These are phyloP conservation scores for Mionectes olivaceus DNA, from an alignment of 2,797 vertebrate species.

Conservation along the genomic window DNA sequence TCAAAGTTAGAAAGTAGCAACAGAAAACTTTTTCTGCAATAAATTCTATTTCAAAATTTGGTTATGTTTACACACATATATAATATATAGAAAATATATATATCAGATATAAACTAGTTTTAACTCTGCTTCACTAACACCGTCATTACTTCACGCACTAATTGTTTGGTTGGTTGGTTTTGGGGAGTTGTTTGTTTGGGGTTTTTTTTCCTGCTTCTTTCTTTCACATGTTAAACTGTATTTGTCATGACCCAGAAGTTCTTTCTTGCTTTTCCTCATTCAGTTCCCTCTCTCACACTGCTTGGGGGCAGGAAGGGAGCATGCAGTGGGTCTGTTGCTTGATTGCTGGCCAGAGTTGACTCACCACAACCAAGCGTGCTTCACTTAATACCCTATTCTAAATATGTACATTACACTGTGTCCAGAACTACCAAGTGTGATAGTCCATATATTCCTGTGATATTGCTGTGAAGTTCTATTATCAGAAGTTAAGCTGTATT, in stretches of 20 bases:
- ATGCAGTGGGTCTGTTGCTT: neutral
- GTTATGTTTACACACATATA: neutral
- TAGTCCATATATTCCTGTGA: neutral
- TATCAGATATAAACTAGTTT: neutral
- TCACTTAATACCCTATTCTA: neutral
- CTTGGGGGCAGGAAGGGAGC: neutral
- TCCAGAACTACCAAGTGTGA: neutral
- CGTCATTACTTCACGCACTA: neutral
- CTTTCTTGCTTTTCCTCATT: neutral
- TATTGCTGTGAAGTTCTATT: neutral
- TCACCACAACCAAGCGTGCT: neutral
- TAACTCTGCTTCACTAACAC: neutral
- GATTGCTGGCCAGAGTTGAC: neutral
- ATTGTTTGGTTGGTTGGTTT: neutral
- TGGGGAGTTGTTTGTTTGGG: neutral
- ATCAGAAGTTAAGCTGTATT: neutral
- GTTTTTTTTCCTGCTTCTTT: neutral
- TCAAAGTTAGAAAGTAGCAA: neutral
- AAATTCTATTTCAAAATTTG: neutral
- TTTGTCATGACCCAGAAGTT: neutral
- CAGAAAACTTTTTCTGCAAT: neutral
- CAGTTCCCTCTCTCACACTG: neutral
- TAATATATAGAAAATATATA: neutral
- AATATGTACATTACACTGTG: neutral
- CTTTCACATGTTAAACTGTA: neutral